phyloP scores from a whole-genome alignment of 2,888 invertebrate genomes.

The Chloromyia formosa region DNA sequence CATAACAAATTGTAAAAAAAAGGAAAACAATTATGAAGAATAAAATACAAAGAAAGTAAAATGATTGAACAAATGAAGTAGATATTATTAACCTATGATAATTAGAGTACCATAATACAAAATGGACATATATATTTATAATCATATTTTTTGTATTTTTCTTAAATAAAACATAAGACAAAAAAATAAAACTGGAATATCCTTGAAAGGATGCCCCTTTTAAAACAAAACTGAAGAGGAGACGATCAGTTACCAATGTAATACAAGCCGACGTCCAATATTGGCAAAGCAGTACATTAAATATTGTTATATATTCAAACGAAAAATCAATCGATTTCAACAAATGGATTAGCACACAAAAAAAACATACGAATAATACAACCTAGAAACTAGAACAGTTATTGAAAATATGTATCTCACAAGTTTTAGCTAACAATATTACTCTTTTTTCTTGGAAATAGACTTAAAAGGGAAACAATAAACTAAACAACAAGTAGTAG shows the following conservation, averaged over 20 bases:
- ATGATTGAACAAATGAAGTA: too few relatives aligned
- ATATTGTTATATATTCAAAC: neutral
- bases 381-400: neutral
- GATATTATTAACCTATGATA: neutral
- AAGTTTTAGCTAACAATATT: too few relatives aligned
- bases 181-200: neutral
- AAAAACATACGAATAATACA: neutral
- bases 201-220: neutral
- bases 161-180: neutral
- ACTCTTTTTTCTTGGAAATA: too few relatives aligned
- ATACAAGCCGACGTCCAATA: neutral
- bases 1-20: neutral
- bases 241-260: too few relatives aligned
- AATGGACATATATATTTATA: conserved; percentile 3
- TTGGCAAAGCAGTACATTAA: neutral
- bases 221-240: neutral
- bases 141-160: conserved; percentile 9
- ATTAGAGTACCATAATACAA: neutral
- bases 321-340: neutral
- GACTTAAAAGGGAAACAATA: neutral
- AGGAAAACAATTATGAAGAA: neutral
- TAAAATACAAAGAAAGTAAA: neutral
- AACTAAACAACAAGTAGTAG: neutral
- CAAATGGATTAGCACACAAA: neutral
- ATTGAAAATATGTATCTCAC: neutral